Evolutionary conservation across 2,797 vertebrate genomes (phyloP).

Genomic region (Acanthis flammea): DNA sequence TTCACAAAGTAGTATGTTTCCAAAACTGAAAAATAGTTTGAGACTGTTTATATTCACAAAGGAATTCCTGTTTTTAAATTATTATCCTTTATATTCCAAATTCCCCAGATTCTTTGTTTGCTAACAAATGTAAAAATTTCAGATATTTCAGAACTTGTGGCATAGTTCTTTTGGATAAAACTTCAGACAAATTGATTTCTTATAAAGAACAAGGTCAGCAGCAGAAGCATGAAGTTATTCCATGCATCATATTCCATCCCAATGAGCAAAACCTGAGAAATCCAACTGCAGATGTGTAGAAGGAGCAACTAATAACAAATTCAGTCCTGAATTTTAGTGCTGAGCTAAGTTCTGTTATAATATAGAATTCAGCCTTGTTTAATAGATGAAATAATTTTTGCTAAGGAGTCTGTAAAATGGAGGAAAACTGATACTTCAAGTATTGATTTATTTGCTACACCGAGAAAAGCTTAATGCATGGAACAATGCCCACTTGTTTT

Average conservation of each 20-base stretch:
- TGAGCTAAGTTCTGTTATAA: background rate
- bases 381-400: background rate
- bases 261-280: background rate
- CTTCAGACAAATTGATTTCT: background rate
- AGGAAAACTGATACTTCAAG: background rate
- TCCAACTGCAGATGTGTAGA: background rate
- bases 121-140: background rate
- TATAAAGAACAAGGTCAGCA: background rate
- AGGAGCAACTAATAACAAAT: background rate
- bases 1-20: background rate
- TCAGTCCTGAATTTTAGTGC: background rate
- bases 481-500: background rate
- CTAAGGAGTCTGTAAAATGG: background rate
- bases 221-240: background rate
- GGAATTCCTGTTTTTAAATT: background rate
- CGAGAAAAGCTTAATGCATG: background rate
- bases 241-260: background rate
- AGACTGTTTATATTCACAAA: background rate
- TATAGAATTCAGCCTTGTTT: background rate
- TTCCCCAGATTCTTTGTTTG: background rate
- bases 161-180: background rate
- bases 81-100: background rate
- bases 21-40: background rate
- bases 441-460: background rate
- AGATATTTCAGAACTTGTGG: background rate